Evolutionary conservation across 2,113 vertebrate species (phyloP), one percentile per base, ranked within the genome.

Genomic region (Poecile atricapillus): DNA sequence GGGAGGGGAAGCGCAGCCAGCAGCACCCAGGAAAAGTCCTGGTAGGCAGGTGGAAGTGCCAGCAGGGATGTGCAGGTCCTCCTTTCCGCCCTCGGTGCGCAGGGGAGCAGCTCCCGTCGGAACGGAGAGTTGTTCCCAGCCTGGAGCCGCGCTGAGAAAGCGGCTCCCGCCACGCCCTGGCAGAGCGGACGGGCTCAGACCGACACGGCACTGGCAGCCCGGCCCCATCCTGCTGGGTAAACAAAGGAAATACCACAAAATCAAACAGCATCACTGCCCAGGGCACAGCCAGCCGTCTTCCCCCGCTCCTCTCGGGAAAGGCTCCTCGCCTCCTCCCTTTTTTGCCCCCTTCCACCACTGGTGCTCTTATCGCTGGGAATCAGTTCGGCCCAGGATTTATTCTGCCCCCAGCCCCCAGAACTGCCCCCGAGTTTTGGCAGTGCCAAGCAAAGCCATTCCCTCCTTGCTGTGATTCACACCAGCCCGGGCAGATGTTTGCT

Each of bases 31-130:
- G 41, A 17, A 7, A 24, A 12, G 33, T 3, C 16, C 58, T 4
- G 24, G 6, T 11, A 28, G n/a, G 50, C 56, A 56, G 24, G 41
- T 65, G n/a, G 64, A 18, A 83, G 35, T 2, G 1, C 9, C 75
- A 68, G 23, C 24, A 1, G 4, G 27, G 22, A 23, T 0, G 1
- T 23, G 25, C 2, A 1, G 44, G 53, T 16, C 21, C 25, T 53
- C 15, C 56, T 41, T 23, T 33, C 37, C 15, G 44, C 10, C 23
- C 39, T 10, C 15, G 4, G 52, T 2, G 24, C 0, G 0, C 3
- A 1, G 7, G 4, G 43, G 25, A 73, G 64, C 47, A 23, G 19
- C 10, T 33, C 16, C 35, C 1, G 0, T 4, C 1, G 10, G 46
- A 79, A 5, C 15, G 35, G 6, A 10, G 23, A 3, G 7, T 47